Evolutionary conservation across 2,797 vertebrate genomes (phyloP), one percentile per base, ranked within the genome.

Genomic region (Threskiornis aethiopicus): DNA sequence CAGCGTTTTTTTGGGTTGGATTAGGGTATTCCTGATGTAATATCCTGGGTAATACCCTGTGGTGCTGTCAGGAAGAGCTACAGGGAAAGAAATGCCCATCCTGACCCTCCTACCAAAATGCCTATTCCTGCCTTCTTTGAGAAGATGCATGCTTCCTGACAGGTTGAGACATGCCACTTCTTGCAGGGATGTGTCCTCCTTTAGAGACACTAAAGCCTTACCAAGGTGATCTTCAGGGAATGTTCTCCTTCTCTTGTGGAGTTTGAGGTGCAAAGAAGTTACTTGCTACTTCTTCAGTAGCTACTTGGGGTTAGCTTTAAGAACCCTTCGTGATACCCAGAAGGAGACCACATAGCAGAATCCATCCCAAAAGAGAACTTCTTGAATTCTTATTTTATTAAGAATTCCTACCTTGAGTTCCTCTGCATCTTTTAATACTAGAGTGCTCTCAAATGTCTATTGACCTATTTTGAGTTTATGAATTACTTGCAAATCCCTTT

Each of bases 401-500:
- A 61, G 16, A 52, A 78, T 65, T 73, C n/a, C 16, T 87, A 10
- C 13, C 39, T 49, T 69, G n/a, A 67, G 15, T 78, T 70, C 46
- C 28, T 75, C 22, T 52, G 6, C 5, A 29, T 16, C 37, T 78
- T 87, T 75, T 66, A 44, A 6, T 70, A 55, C 22, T 79, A 35
- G 49, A 87, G 37, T 75, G 62, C 35, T 93, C 84, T 90, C 76
- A 89, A 59, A 87, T 70, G 62, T 93, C 65, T 90, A 35, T 44
- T 90, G 76, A 87, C 67, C 44, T 85, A 37, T 78, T 96, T 96
- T 82, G 8, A 28, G 28, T 64, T 79, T 69, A 80, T 33, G 58
- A 91, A 76, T 93, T 91, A 70, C 79, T 92, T 92, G 73, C 21
- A 96, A 96, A 86, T 91, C 88, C 87, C 84, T 90, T 79, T 88